Evolutionary conservation across 2,113 vertebrate species (phyloP), one percentile per base, ranked within the genome.

Genomic region (Alethe castanea): DNA sequence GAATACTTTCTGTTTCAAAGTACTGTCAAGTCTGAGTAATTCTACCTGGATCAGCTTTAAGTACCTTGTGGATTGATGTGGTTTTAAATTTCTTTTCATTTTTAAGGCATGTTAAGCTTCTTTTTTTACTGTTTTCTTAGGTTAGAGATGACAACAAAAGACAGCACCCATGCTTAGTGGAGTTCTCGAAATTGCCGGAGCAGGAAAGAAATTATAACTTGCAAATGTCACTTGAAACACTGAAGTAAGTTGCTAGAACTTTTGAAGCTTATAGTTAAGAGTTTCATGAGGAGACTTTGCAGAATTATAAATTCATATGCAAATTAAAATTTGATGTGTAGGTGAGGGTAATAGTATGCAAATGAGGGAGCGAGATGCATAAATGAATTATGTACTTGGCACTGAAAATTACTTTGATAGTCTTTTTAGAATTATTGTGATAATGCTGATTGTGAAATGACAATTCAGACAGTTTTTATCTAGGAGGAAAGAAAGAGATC

Each of bases 171-270:
- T 99, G 99, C 93, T 98, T 99, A 95, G 99, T 99, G 91, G 99
- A 99, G 90, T 99, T 99, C 97, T 98, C 97, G 52, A 99, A 98
- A 94, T 98, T 99, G 72, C 99, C 99, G 0, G 99, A 99, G 59
- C 99, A 99, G 85, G 99, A 99, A 69, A 98, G 99, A 82, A 99
- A 98, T 97, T 99, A 99, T 95, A 99, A 99, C 65, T 96, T 99
- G 16, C 99, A 99, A 98, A 99, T 99, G 99, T 99, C 99, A 1
- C 97, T 99, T 67, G 99, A 99, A 97, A 99, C 99, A 19, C 97
- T 99, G 38, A 99, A 99, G 99, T 99, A 98, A 98, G 98, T 98
- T 83, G 26, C 45, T 78, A 42, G 14, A 67, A 82, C 3, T 72
- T 84, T 36, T 25, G 31, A 65, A 72, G 12, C 14, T 76, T 66